phyloP scores from a whole-genome alignment of 2,113 vertebrate genomes.

The Tachuris rubrigastra region DNA sequence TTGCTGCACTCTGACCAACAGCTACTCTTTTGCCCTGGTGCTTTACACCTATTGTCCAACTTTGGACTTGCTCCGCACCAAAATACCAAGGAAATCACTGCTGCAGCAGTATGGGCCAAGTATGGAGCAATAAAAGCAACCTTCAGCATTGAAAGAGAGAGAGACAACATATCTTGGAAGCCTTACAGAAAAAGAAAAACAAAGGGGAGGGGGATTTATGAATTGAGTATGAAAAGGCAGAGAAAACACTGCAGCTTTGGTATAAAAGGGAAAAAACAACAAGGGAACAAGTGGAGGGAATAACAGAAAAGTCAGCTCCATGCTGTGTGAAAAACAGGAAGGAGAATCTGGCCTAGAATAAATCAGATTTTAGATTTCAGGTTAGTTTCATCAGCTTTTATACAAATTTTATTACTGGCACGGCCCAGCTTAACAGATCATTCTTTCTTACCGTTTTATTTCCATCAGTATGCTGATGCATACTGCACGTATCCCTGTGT shows the following conservation, averaged over 20 bases:
- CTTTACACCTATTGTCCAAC: background rate
- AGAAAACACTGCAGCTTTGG: background rate
- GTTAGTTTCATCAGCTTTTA: background rate
- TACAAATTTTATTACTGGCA: background rate
- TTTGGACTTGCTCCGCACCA: background rate
- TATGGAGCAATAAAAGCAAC: background rate
- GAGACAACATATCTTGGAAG: background rate
- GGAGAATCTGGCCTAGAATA: background rate
- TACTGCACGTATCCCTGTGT: fast-evolving
- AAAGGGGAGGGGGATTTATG: background rate
- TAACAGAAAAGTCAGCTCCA: background rate
- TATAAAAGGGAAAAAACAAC: background rate
- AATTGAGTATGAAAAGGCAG: background rate
- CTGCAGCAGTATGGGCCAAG: background rate
- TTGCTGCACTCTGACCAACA: background rate
- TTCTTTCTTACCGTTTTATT: background rate
- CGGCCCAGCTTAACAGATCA: background rate
- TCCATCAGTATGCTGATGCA: background rate
- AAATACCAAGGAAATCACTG: background rate
- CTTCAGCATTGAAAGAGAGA: background rate
- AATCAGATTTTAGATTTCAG: background rate
- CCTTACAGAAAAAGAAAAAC: background rate
- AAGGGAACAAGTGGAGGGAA: background rate
- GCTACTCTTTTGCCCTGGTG: background rate
- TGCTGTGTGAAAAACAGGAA: background rate